These are phyloP conservation scores for Hyla sarda DNA, from an alignment of 2,113 vertebrate species.

Conservation along the genomic window DNA sequence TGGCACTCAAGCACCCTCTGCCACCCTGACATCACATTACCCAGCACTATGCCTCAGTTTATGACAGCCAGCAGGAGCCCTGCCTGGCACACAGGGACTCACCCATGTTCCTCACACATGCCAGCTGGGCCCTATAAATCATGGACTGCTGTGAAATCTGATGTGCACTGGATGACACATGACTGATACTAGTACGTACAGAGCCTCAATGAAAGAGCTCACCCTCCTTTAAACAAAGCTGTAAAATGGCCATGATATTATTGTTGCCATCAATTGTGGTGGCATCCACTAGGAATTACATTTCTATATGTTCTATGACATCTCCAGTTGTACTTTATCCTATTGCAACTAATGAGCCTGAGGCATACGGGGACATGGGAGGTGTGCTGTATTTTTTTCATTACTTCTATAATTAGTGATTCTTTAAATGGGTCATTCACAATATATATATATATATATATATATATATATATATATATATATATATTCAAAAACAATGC, in stretches of 20 bases:
- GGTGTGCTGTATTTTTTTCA: too few relatives aligned
- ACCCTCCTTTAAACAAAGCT: background rate
- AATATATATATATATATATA: too few relatives aligned
- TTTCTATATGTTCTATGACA: background rate
- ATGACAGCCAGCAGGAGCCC: background rate
- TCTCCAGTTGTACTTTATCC: background rate
- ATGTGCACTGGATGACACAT: background rate
- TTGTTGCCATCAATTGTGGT: background rate
- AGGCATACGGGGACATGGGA: too few relatives aligned
- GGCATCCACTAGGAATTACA: background rate
- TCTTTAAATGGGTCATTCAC: too few relatives aligned
- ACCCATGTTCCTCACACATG: background rate
- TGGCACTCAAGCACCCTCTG: slow-evolving; percentile 14
- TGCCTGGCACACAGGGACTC: background rate
- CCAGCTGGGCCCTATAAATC: background rate
- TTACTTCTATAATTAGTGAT: too few relatives aligned
- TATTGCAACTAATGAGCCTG: too few relatives aligned
- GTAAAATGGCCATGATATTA: background rate
- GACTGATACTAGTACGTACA: background rate
- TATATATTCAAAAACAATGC: too few relatives aligned
- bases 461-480: too few relatives aligned
- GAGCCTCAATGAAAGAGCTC: too few relatives aligned
- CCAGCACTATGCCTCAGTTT: background rate
- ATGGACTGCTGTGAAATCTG: background rate
- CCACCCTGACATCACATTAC: background rate